Base-by-base conservation (phyloP, 2,113 vertebrate species). In the Pteruthius melanotis region DNA sequence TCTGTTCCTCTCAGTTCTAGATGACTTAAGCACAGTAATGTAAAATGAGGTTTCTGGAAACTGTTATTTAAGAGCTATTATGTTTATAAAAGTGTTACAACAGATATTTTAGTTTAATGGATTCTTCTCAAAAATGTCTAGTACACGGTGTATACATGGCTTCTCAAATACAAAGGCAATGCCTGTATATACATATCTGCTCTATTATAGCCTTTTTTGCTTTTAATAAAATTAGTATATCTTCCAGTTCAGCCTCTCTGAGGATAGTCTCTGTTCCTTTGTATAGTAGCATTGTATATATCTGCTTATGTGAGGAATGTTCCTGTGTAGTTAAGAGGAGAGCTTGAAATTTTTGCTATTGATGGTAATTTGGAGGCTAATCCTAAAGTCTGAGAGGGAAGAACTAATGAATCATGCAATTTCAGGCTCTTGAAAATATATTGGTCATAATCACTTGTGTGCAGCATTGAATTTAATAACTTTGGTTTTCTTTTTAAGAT, bases 401-500 rank as follows among this genome's bases (percentile, higher is more conserved):
- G n/a, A 89, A 30, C 35, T 20, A 63, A 42, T 45, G 9, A 81
- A 79, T 69, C 8, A 2, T 27, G 37, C n/a, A 59, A 0, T 72
- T 49, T 53, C 30, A 64, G 24, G 9, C 15, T 88, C 27, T 66
- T 80, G 7, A 44, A 81, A 70, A 45, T 13, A 33, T 44, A 37
- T 12, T 35, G 83, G 23, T 69, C 10, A 2, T 50, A 86, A 52
- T 64, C 27, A 66, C 37, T 53, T 69, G 13, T 40, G 9, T 87
- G 12, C 30, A 40, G 31, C 13, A 6, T 9, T n/a, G 22, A 35
- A 64, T 91, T 77, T 90, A 71, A 56, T 88, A 57, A 69, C 45
- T 69, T 2, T 64, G n/a, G 4, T 71, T 7, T 44, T 95, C 81
- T 91, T 94, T 64, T 89, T 37, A 97, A 99, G 99, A 99, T 99